Evolutionary conservation across 2,113 vertebrate species (phyloP).

Genomic region (Hydrolagus affinis): DNA sequence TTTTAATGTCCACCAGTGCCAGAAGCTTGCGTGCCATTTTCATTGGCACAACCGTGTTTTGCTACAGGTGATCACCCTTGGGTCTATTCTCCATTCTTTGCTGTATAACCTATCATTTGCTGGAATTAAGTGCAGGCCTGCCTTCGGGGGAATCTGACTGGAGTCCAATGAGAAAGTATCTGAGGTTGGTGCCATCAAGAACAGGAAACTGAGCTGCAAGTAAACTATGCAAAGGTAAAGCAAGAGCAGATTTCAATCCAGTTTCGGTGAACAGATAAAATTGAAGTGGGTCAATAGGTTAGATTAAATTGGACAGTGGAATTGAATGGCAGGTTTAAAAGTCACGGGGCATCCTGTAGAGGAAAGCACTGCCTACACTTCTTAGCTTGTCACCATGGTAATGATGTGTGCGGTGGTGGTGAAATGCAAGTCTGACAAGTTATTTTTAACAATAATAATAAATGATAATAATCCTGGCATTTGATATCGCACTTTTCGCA

Average conservation of each 20-base stretch:
- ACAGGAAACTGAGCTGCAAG: background rate
- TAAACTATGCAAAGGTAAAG: slow-evolving; percentile 8
- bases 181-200: background rate
- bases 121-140: slow-evolving; percentile 11
- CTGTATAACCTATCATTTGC: background rate
- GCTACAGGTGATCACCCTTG: slow-evolving; percentile 23
- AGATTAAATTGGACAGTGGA: background rate
- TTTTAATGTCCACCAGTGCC: background rate
- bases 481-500: too few species aligned
- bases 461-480: too few species aligned
- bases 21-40: background rate
- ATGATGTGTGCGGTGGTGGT: background rate
- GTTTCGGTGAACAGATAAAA: background rate
- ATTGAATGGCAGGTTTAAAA: background rate
- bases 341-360: background rate
- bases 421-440: background rate
- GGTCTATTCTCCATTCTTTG: slow-evolving; percentile 9
- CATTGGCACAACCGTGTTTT: background rate
- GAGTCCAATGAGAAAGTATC: background rate
- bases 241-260: background rate
- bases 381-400: background rate
- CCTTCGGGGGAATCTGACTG: background rate
- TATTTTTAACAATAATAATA: background rate
- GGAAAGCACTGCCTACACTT: background rate
- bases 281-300: slow-evolving; percentile 15